Evolutionary conservation across 37 sponge, comb jelly and placozoan species (phyloP).

Genomic region (Tethya wilhelma): DNA sequence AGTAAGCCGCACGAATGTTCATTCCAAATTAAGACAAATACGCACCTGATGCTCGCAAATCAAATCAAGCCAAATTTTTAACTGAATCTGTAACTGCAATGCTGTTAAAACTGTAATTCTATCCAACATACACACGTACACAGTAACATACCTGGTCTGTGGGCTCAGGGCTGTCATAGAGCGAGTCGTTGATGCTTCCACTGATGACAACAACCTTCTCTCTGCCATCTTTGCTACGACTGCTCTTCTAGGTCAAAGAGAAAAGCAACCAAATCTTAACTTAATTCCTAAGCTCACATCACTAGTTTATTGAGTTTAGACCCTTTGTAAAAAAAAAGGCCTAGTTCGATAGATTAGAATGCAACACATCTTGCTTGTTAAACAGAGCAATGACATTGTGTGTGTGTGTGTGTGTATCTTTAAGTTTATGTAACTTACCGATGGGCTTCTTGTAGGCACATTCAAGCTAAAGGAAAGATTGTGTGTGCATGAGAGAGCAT

Average conservation of each 20-base stretch:
- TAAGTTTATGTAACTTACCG: no score
- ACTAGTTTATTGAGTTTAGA: not conserved
- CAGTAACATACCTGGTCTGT: not conserved
- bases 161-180: not conserved
- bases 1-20: no score
- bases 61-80: no score
- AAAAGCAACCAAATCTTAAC: not conserved
- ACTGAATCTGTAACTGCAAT: no score
- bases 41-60: no score
- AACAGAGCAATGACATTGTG: not conserved
- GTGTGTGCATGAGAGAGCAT: not conserved
- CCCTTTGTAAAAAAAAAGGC: not conserved
- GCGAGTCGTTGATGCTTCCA: slow-evolving; percentile 12
- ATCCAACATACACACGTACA: not conserved
- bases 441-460: slow-evolving; percentile 18
- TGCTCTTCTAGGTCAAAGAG: not conserved
- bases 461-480: slow-evolving; percentile 6
- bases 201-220: slow-evolving; percentile 32
- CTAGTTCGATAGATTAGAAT: not conserved
- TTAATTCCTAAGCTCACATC: not conserved
- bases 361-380: no score
- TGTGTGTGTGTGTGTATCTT: no score
- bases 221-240: slow-evolving; percentile 13
- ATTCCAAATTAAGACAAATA: no score
- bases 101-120: no score